Evolutionary conservation across 92 coral and sea anemone genomes (phyloP).

Genomic region (Phenganax stokvisi): DNA sequence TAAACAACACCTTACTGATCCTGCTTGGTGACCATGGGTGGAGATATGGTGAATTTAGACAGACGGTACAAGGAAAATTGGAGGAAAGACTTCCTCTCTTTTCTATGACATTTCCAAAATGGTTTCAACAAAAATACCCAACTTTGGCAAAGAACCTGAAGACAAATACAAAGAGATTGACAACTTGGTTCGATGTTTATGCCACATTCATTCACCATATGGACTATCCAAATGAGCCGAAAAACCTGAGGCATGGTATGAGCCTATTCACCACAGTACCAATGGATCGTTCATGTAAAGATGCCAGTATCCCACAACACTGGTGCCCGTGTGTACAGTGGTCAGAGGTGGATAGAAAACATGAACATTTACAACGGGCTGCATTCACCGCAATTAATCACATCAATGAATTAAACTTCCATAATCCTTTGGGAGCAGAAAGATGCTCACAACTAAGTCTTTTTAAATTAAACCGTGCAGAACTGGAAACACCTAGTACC

Average conservation of each 20-base stretch:
- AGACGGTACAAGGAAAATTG: conserved; percentile 74
- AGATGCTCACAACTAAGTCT: conserved; percentile 61
- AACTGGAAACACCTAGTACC: conserved; percentile 63
- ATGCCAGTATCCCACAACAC: conserved; percentile 77
- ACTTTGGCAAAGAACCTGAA: conserved; percentile 45
- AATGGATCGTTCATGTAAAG: conserved; percentile 64
- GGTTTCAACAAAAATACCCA: conserved; percentile 60
- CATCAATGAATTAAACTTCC: conserved; percentile 57
- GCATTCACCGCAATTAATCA: conserved; percentile 59
- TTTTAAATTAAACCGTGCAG: conserved; percentile 47
- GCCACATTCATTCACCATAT: conserved; percentile 69
- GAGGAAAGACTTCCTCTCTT: conserved; percentile 83
- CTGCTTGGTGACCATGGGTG: conserved; percentile 83
- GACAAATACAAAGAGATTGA: conserved; percentile 59
- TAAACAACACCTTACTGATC: conserved; percentile 66
- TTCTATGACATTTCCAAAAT: conserved; percentile 72
- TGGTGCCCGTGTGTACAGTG: conserved; percentile 87
- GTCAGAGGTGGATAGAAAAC: conserved; percentile 55
- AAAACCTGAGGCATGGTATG: conserved; percentile 44
- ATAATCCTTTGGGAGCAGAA: conserved; percentile 48
- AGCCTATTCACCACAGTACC: conserved; percentile 63
- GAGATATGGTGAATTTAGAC: conserved; percentile 69
- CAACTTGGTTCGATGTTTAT: conserved; percentile 84
- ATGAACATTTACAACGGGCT: conserved; percentile 51
- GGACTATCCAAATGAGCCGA: conserved; percentile 61